Conservation (phyloP, 2,888 invertebrate genomes). For the Thereva nobilitata region DNA sequence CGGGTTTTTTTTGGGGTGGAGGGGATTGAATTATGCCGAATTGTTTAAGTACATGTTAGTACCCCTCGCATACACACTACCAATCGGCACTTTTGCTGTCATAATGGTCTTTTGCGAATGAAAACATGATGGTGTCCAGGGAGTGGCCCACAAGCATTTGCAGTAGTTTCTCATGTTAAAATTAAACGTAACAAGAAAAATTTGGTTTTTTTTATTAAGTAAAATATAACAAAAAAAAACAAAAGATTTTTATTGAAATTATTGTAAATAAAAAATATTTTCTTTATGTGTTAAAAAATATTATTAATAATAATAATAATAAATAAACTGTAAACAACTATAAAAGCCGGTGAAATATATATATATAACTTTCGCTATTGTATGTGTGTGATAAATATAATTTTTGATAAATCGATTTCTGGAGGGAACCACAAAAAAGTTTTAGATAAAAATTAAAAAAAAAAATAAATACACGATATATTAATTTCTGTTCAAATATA, state of each 20-base stretch:
- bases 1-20: background rate
- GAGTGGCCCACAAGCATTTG: slow-evolving; percentile 36
- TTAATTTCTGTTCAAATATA: too few species aligned
- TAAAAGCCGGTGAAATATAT: too few species aligned
- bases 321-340: too few species aligned
- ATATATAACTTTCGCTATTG: too few species aligned
- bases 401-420: slow-evolving; percentile 18
- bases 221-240: background rate
- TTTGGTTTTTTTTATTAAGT: slow-evolving; percentile 23
- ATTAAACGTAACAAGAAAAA: background rate
- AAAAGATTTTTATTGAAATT: too few species aligned
- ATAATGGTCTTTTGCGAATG: slow-evolving; percentile 37
- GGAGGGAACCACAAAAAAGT: background rate
- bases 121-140: slow-evolving; percentile 39
- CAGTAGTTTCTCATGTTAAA: slow-evolving; percentile 19
- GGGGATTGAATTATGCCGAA: background rate
- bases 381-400: slow-evolving; percentile 7
- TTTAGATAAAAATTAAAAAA: background rate
- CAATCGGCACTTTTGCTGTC: slow-evolving; percentile 37
- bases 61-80: slow-evolving; percentile 6
- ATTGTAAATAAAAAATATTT: too few species aligned
- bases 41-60: slow-evolving; percentile 21
- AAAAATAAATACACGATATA: too few species aligned
- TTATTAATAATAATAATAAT: too few species aligned
- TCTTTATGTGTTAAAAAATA: too few species aligned